These are phyloP conservation scores for Cyclura pinguis DNA, from an alignment of 2,797 vertebrate species.

Conservation along the genomic window DNA sequence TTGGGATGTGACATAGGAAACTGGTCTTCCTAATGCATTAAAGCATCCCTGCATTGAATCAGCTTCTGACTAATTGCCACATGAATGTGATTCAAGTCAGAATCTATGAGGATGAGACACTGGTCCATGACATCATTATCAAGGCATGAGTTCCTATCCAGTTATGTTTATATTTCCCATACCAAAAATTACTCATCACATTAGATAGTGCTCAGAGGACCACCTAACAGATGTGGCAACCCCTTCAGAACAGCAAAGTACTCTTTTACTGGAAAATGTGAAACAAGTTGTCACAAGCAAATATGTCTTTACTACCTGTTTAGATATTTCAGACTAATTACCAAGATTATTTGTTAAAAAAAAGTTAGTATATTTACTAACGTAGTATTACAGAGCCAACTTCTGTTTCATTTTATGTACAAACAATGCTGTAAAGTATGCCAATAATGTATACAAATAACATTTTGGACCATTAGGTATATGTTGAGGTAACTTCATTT, in stretches of 20 bases:
- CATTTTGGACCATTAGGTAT: neutral
- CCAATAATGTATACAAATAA: neutral
- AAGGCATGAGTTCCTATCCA: slow-evolving; percentile 61
- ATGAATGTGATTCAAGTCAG: slow-evolving; percentile 60
- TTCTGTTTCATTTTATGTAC: neutral
- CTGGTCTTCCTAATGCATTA: neutral
- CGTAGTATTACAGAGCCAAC: neutral
- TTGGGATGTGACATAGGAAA: slow-evolving; percentile 1
- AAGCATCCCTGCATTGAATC: slow-evolving; percentile 12
- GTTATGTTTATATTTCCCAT: slow-evolving; percentile 51
- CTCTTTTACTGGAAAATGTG: neutral
- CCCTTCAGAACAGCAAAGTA: neutral
- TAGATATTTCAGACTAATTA: neutral
- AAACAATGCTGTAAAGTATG: neutral
- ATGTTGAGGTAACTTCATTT: neutral
- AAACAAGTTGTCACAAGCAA: neutral
- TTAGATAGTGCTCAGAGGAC: slow-evolving; percentile 7
- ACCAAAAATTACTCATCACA: slow-evolving; percentile 56
- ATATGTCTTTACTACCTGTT: neutral
- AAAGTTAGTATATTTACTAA: too few species aligned
- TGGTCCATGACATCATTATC: slow-evolving; percentile 69
- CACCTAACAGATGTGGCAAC: neutral
- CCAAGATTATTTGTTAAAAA: neutral
- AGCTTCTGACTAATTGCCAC: slow-evolving; percentile 57
- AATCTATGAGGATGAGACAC: slow-evolving; percentile 45